These are phyloP conservation scores for Arenaria interpres DNA, from an alignment of 2,113 vertebrate species.

Conservation along the genomic window DNA sequence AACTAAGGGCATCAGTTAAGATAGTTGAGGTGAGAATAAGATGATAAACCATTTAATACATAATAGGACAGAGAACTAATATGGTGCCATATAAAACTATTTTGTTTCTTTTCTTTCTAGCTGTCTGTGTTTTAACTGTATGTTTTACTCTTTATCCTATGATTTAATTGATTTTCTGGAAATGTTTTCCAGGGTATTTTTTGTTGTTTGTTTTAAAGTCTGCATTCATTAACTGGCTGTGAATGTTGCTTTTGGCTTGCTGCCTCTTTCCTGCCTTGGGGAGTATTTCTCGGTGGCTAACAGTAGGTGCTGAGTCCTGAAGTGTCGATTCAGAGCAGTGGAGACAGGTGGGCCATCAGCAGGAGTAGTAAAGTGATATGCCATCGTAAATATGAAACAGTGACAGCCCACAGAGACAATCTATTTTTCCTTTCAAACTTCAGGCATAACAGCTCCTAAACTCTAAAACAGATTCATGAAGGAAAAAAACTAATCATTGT, in stretches of 20 bases:
- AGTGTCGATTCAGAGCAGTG: neutral
- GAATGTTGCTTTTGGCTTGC: neutral
- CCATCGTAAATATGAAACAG: neutral
- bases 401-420: neutral
- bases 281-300: slow-evolving; percentile 1
- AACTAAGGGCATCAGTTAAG: neutral
- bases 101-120: neutral
- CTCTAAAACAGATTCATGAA: neutral
- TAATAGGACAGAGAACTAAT: neutral
- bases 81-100: neutral
- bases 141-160: neutral
- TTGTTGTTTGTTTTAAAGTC: slow-evolving; percentile 20
- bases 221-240: neutral
- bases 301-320: slow-evolving; percentile 9
- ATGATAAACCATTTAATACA: neutral
- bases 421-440: slow-evolving; percentile 9
- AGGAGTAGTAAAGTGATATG: slow-evolving; percentile 30
- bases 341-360: neutral
- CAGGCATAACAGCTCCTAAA: neutral
- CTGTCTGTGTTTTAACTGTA: neutral
- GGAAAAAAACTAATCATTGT: neutral
- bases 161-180: neutral
- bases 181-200: neutral
- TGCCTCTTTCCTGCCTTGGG: slow-evolving; percentile 24
- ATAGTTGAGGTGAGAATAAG: neutral